Evolutionary conservation across 2,888 invertebrate genomes (phyloP).

Genomic region (Podabrus alpinus): DNA sequence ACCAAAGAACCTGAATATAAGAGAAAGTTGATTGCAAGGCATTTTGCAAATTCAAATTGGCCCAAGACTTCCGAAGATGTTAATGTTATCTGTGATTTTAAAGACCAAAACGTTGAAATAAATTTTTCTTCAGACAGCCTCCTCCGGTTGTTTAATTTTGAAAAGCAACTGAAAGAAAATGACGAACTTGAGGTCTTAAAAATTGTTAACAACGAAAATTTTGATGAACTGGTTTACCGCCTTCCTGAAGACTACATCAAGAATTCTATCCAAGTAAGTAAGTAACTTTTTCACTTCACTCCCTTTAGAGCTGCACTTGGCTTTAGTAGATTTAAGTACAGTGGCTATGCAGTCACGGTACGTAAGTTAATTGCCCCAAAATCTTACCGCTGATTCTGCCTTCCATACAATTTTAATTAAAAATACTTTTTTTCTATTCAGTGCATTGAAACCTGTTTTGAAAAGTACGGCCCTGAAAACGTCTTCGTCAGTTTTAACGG

Average conservation of each 20-base stretch:
- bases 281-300: neutral
- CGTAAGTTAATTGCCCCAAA: no score
- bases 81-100: neutral
- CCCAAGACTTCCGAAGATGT: neutral
- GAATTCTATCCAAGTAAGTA: neutral
- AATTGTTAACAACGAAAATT: neutral
- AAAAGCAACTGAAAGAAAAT: neutral
- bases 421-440: constrained; percentile 51
- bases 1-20: neutral
- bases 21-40: neutral
- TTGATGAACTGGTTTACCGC: neutral
- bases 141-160: neutral
- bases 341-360: no score
- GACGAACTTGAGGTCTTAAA: neutral
- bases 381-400: no score
- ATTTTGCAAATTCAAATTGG: neutral
- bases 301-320: no score
- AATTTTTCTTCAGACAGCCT: neutral
- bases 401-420: neutral
- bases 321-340: no score
- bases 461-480: constrained; percentile 70
- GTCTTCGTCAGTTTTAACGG: constrained; percentile 95
- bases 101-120: neutral
- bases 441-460: constrained; percentile 66
- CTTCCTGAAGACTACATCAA: neutral